phyloP scores from a whole-genome alignment of 2,113 vertebrate species.

The Datnioides undecimradiatus region DNA sequence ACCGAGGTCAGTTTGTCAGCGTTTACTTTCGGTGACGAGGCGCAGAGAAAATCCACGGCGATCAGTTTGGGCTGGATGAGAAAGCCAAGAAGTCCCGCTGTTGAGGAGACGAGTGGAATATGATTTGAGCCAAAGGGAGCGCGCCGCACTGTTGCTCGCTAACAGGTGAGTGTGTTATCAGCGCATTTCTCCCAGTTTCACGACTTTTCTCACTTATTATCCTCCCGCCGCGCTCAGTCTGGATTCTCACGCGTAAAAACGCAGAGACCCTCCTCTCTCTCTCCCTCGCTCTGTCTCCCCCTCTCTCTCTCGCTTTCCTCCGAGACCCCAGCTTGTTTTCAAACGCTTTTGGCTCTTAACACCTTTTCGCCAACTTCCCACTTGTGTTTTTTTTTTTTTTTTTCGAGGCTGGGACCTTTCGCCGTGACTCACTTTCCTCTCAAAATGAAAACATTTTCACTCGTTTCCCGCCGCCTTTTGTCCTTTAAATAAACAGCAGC shows the following conservation, averaged over 20 bases:
- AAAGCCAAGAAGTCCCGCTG: constrained; percentile 36
- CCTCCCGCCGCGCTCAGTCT: background rate
- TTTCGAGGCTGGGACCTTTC: constrained; percentile 29
- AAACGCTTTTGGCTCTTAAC: constrained; percentile 42
- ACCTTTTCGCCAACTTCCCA: constrained; percentile 36
- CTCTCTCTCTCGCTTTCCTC: no score
- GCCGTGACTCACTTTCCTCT: constrained; percentile 70
- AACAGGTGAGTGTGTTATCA: constrained; percentile 66
- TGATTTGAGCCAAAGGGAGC: constrained; percentile 62
- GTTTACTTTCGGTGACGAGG: background rate
- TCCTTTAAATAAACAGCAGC: constrained; percentile 10
- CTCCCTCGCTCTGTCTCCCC: background rate
- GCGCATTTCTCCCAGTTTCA: accelerated
- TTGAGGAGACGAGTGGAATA: constrained; percentile 35
- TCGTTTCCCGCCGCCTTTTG: constrained; percentile 49
- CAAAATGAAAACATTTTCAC: constrained; percentile 51
- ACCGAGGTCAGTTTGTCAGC: no score
- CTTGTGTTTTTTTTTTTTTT: constrained; percentile 54
- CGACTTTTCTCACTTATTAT: accelerated
- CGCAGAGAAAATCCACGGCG: background rate
- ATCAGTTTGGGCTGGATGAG: constrained; percentile 39
- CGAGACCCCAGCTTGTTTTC: constrained; percentile 14
- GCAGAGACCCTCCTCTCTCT: background rate
- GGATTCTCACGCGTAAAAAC: constrained; percentile 31
- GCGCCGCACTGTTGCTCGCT: background rate